Base-by-base conservation (phyloP, 2,888 invertebrate genomes). In the Papilio demoleus region DNA sequence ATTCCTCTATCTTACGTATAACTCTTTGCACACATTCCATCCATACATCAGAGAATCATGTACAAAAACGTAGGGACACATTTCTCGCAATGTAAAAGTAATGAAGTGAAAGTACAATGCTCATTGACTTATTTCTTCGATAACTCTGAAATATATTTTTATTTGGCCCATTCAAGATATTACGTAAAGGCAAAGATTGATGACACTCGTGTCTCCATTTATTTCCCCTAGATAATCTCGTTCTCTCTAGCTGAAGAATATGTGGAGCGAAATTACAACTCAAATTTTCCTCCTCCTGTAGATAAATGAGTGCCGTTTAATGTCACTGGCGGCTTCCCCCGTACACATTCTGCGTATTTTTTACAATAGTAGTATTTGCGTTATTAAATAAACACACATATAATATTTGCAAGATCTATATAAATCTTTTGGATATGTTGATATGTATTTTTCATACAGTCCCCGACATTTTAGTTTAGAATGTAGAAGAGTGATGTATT, bases 151-250 rank as follows among this genome's bases (percentile, higher is more conserved):
- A 63, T 63, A 22, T 63, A 63, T 47, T 47, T 63, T 63, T 47
- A 56, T 56, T 56, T 56, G 53, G 6, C 31, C 53, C 19, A 38
- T 53, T 65, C 64, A 65, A 65, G 40, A 53, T 56, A 56, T 56
- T 31, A 56, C 53, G 53, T 56, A 56, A 53, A 65, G 56, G 50
- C 59, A 60, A 60, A 60, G 66, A 66, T 66, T 66, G 66, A 66
- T 66, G 66, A 66, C 24, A 66, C 60, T 47, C 38, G 66, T 65
- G 47, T 60, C 60, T 66, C 60, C 66, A 60, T 66, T 66, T 66
- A 60, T 66, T 66, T 66, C 47, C 47, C 47, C 27, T 47, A 60
- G 38, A 66, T 60, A 66, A 60, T 66, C 60, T 66, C 36, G 59
- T 60, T 50, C 24, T 60, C 50, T 38, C 36, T 38, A 60, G 60